A percentile compares a stretch with the other conserved stretches of the same genome.
These are phyloP conservation scores for Drosophila kokeensis DNA, from an alignment of 2,888 invertebrate species.

Conservation along the genomic window DNA sequence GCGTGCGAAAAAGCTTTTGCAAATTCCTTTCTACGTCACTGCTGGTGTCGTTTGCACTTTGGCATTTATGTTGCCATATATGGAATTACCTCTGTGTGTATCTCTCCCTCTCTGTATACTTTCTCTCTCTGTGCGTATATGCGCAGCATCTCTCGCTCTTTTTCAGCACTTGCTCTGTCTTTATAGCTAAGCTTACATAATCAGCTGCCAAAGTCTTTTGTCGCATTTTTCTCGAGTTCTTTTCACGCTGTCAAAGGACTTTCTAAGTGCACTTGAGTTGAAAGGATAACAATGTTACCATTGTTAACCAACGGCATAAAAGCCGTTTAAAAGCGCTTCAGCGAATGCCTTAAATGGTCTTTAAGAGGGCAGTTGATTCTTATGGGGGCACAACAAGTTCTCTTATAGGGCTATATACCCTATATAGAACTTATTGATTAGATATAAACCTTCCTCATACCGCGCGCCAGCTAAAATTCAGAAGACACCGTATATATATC, in stretches of 20 bases:
- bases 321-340: conserved; percentile 34
- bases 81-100: not conserved
- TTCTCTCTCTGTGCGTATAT: conserved; percentile 7
- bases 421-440: not conserved
- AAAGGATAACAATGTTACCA: conserved; percentile 64
- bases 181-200: conserved; percentile 71
- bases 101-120: not conserved
- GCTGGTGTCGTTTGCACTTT: conserved; percentile 59
- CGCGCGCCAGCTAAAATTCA: not conserved
- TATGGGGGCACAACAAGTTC: not conserved
- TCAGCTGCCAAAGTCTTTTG: conserved; percentile 30
- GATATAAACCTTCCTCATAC: not conserved
- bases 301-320: conserved; percentile 53
- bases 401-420: not conserved
- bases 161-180: conserved; percentile 40
- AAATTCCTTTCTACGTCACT: conserved; percentile 61
- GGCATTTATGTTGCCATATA: conserved; percentile 60
- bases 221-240: conserved; percentile 32
- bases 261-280: conserved; percentile 61
- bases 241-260: conserved; percentile 39
- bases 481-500: not conserved
- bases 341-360: conserved; percentile 17
- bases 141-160: conserved; percentile 42
- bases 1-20: conserved; percentile 47
- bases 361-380: not conserved